Evolutionary conservation across 2,113 vertebrate genomes (phyloP).

Genomic region (Tapirus terrestris): DNA sequence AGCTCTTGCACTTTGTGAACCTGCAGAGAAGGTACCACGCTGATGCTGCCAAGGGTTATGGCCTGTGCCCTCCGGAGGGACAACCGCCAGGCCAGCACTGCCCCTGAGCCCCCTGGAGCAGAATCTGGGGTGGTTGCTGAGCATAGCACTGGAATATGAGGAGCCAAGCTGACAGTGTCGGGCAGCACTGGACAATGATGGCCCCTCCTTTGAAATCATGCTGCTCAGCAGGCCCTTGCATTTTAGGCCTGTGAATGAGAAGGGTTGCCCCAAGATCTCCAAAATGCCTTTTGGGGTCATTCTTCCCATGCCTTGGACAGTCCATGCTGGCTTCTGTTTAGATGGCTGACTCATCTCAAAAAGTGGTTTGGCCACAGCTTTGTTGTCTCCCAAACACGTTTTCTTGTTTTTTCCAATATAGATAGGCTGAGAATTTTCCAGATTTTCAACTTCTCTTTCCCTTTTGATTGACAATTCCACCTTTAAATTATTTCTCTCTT

Average conservation of each 20-base stretch:
- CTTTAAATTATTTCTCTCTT: background rate
- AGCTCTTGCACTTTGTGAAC: background rate
- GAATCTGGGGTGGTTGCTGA: too few relatives aligned
- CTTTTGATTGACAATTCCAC: background rate
- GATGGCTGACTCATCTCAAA: background rate
- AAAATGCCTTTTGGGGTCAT: background rate
- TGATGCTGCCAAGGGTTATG: background rate
- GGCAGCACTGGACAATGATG: background rate
- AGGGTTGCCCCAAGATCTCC: background rate
- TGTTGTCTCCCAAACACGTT: background rate
- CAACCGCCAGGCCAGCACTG: accelerated
- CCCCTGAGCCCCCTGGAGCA: too few relatives aligned
- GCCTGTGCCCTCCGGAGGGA: background rate
- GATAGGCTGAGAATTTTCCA: background rate
- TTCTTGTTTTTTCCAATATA: background rate
- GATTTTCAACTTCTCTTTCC: background rate
- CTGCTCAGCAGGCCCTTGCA: background rate
- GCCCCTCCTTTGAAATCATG: background rate
- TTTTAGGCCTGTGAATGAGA: background rate
- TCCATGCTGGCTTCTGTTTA: background rate
- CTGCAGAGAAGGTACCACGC: background rate
- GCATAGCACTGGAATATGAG: background rate
- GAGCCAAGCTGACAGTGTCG: accelerated
- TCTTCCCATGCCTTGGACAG: background rate
- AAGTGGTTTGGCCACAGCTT: background rate